Evolutionary conservation across 2,888 invertebrate species (phyloP), one percentile per base, ranked within the genome.

Genomic region (Hypercompe scribonia): DNA sequence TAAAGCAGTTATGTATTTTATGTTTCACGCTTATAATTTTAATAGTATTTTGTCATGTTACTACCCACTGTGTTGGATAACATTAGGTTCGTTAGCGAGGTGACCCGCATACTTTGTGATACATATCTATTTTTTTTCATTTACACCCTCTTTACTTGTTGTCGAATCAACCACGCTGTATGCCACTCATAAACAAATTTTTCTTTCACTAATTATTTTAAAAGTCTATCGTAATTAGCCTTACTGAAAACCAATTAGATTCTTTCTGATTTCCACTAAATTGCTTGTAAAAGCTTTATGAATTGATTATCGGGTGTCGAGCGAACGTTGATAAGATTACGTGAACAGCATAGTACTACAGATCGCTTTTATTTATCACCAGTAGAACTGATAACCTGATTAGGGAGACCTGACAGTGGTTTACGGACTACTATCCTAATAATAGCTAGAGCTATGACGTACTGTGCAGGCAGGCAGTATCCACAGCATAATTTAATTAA

Each of bases 301-400:
- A 66, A 66, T 66, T 66, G 46, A 46, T 66, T 66, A 66, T 42
- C 31, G 66, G 31, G 13, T n/a, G 66, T 42, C 31, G 42, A 42
- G 21, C 46, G 28, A 46, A 66, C 66, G 61, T 8, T 39, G 66
- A 42, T 66, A 66, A 46, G 66, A 66, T 66, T 66, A 42, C 28
- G 18, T 24, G 28, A 66, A 31, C 42, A 42, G 65, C 13, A 39
- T 39, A 65, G 39, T 65, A 65, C n/a, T 28, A 39, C n/a, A 36
- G 36, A 39, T 39, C n/a, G n/a, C 39, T 50, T 54, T 54, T 13
- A 8, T 24, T 54, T n/a, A 54, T 54, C 58, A 69, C 36, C 13
- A 54, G 21, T 68, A n/a, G 15, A 68, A 36, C 68, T 61, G 61
- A 31, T 71, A 61, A 61, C 28, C 61, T 61, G 31, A 61, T 61